phyloP scores from a whole-genome alignment of 2,113 vertebrate genomes.

The Neomonachus schauinslandi region DNA sequence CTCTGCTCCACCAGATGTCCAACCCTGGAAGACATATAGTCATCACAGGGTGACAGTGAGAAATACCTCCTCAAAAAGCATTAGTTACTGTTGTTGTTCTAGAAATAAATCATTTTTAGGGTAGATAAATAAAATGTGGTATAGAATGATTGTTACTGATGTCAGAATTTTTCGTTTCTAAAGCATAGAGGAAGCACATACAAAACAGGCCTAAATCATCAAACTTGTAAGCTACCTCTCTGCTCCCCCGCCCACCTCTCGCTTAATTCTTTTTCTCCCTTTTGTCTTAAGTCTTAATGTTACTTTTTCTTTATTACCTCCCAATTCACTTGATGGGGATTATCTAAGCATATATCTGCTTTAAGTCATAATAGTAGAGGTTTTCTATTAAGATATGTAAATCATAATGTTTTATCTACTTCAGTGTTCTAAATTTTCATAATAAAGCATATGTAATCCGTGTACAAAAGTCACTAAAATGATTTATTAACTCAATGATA shows the following conservation, averaged over 20 bases:
- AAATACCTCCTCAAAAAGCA: neutral
- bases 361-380: neutral
- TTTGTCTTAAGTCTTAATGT: neutral
- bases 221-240: neutral
- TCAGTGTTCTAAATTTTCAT: neutral
- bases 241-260: neutral
- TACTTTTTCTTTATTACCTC: neutral
- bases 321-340: neutral
- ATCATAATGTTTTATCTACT: neutral
- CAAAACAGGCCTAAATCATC: neutral
- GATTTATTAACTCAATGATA: neutral
- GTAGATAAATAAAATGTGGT: neutral
- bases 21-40: neutral
- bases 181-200: neutral
- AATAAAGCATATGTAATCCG: neutral
- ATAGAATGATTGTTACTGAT: neutral
- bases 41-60: neutral
- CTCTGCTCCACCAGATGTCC: neutral
- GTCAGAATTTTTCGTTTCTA: constrained; percentile 41
- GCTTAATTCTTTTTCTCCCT: neutral
- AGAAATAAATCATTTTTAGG: constrained; percentile 34
- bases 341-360: neutral
- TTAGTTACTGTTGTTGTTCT: neutral
- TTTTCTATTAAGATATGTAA: neutral
- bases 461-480: constrained; percentile 35